A percentile compares a stretch with the other conserved stretches of the same genome.
Conservation (phyloP, 1,140 invertebrate species). For the Reticulitermes speratus region DNA sequence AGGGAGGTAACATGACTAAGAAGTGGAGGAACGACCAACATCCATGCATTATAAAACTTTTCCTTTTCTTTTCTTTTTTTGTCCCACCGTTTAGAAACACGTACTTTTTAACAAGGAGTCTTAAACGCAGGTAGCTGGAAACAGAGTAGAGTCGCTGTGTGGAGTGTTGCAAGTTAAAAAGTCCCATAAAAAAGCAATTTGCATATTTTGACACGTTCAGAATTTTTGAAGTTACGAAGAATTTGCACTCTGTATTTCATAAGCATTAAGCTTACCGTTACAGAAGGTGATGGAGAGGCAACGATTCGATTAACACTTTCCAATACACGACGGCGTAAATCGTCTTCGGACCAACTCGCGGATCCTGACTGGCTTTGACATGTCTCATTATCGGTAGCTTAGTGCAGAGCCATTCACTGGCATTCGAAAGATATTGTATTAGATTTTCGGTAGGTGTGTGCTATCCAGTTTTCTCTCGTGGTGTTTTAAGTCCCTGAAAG, state of each 20-base stretch:
- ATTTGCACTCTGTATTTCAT: background rate
- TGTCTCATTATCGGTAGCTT: too few relatives aligned
- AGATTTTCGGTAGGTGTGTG: too few relatives aligned
- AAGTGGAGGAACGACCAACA: background rate
- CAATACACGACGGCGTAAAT: too few relatives aligned
- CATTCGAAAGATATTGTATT: too few relatives aligned
- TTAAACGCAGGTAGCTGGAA: background rate
- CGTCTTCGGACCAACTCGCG: too few relatives aligned
- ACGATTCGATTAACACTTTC: too few relatives aligned
- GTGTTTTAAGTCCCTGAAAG: too few relatives aligned
- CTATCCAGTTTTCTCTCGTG: too few relatives aligned
- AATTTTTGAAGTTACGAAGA: background rate
- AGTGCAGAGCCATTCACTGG: too few relatives aligned
- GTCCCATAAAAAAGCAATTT: background rate
- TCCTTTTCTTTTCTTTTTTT: background rate
- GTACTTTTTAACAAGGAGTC: background rate
- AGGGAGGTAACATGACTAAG: background rate
- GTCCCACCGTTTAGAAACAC: background rate
- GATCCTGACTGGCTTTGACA: too few relatives aligned
- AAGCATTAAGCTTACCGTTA: background rate
- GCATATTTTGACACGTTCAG: background rate
- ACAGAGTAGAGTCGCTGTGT: background rate
- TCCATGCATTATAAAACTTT: slow-evolving; percentile 4
- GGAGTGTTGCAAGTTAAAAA: background rate
- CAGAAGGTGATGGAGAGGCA: too few relatives aligned